Conservation (phyloP, 2,113 vertebrate genomes). For the Vicugna pacos region DNA sequence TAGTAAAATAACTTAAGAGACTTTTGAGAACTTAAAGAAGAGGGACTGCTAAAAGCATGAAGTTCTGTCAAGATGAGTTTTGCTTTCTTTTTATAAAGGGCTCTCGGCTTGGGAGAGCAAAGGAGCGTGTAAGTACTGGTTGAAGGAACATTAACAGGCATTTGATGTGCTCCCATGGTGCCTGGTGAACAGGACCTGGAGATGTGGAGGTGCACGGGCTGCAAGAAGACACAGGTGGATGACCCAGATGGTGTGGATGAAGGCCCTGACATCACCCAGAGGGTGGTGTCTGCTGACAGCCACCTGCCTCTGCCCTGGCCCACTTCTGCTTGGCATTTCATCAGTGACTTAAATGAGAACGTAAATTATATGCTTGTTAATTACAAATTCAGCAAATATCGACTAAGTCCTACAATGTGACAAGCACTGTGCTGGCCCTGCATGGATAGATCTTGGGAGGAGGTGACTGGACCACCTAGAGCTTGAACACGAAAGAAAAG, state of each 20-base stretch:
- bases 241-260: background rate
- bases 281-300: background rate
- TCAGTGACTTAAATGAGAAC: background rate
- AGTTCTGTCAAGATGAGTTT: background rate
- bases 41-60: background rate
- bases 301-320: background rate
- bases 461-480: background rate
- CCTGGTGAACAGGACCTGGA: background rate
- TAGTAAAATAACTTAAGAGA: background rate
- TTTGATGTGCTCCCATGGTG: rapidly evolving
- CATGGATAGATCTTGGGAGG: background rate
- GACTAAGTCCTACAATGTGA: background rate
- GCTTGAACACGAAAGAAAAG: background rate
- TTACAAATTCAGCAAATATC: background rate
- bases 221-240: background rate
- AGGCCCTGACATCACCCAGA: background rate
- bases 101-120: background rate
- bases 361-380: background rate
- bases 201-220: rapidly evolving
- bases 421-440: no score
- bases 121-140: rapidly evolving
- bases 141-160: background rate
- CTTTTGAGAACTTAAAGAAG: background rate
- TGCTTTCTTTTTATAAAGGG: background rate
- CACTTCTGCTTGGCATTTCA: background rate